A percentile compares a stretch with the other conserved stretches of the same genome.
Conservation (phyloP, 2,113 vertebrate genomes). For the Bagarius yarrelli region DNA sequence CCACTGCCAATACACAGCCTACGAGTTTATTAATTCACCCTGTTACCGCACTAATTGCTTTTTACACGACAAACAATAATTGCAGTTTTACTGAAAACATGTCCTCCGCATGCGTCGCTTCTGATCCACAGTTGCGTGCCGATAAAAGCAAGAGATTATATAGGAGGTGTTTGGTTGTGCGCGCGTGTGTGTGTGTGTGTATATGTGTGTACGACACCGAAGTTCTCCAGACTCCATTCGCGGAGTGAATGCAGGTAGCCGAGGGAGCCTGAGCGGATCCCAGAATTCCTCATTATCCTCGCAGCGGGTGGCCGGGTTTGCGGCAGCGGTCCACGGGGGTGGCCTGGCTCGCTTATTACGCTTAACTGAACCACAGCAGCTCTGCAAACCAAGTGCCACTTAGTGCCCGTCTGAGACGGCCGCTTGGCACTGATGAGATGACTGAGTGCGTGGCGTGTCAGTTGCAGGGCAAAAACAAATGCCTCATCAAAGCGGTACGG, state of each 20-base stretch:
- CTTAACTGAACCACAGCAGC: conserved; percentile 76
- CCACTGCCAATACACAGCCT: background rate
- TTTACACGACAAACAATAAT: conserved; percentile 42
- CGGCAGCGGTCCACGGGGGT: conserved; percentile 66
- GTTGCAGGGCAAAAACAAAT: conserved; percentile 63
- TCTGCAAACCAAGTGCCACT: conserved; percentile 78
- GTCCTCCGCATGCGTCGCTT: conserved; percentile 57
- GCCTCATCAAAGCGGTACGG: conserved; percentile 62
- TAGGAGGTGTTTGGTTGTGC: conserved; percentile 60
- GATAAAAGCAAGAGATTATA: conserved; percentile 72
- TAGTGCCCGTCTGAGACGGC: conserved; percentile 70
- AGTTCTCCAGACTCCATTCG: conserved; percentile 74
- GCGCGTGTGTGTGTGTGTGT: conserved; percentile 50
- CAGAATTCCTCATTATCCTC: conserved; percentile 79
- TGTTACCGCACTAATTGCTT: conserved; percentile 40
- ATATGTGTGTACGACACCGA: conserved; percentile 66
- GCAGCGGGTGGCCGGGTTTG: conserved; percentile 70
- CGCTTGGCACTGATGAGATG: conserved; percentile 68
- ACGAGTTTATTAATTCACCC: background rate
- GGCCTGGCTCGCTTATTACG: conserved; percentile 76
- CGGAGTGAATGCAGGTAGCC: conserved; percentile 75
- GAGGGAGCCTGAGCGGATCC: conserved; percentile 77
- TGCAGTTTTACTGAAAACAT: conserved; percentile 66
- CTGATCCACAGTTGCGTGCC: conserved; percentile 63
- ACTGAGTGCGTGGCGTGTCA: conserved; percentile 66